Percentiles rank a stretch among this genome's conserved stretches.
Evolutionary conservation across 1,140 invertebrate genomes (phyloP).

Genomic region (Drosophila mojavensis): DNA sequence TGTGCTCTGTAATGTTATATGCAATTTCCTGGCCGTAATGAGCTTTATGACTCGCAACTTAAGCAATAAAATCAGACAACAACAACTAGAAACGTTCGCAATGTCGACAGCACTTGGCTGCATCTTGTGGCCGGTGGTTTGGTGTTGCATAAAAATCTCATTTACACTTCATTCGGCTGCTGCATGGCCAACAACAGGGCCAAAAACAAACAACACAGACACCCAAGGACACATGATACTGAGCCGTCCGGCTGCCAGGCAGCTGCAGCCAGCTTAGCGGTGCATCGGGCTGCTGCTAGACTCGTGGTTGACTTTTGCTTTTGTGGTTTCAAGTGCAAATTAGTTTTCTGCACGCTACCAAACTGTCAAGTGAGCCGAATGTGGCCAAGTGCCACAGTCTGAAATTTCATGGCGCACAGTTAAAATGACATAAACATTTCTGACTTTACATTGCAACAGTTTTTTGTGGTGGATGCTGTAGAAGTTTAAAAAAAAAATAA

Average conservation of each 20-base stretch:
- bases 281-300: conserved; percentile 19
- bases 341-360: conserved; percentile 61
- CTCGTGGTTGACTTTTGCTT: conserved; percentile 61
- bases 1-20: conserved; percentile 52
- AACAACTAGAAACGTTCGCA: conserved; percentile 35
- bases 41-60: conserved; percentile 71
- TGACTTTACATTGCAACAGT: conserved; percentile 32
- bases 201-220: not conserved
- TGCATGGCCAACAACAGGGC: not conserved
- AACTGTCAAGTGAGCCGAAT: conserved; percentile 35
- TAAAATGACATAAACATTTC: conserved; percentile 64
- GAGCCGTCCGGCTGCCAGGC: conserved; percentile 13
- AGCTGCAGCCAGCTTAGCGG: conserved; percentile 1
- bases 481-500: too few relatives aligned
- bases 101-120: conserved; percentile 49
- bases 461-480: too few relatives aligned
- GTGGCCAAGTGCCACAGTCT: conserved; percentile 34
- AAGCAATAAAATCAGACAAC: conserved; percentile 67
- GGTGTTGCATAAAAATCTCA: conserved; percentile 80
- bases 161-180: conserved; percentile 59
- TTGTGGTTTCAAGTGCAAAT: conserved; percentile 73
- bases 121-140: conserved; percentile 65
- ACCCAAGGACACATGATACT: conserved; percentile 49
- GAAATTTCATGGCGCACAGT: conserved; percentile 37
- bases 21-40: conserved; percentile 73